Conservation (phyloP, 1,140 invertebrate genomes). For the Papilio aristodemus region DNA sequence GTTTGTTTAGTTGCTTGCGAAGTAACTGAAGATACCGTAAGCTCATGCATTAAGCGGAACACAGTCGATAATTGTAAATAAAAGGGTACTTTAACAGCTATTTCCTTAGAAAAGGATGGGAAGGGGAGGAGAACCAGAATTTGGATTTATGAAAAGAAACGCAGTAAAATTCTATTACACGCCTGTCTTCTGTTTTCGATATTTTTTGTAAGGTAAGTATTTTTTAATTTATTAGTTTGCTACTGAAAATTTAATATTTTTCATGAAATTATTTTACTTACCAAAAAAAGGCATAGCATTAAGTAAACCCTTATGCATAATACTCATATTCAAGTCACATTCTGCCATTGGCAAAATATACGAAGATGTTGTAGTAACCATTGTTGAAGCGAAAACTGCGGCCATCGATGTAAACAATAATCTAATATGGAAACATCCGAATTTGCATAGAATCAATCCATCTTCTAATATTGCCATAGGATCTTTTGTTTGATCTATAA, state of each 20-base stretch:
- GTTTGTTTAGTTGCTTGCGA: too few species aligned
- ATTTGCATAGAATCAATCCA: slow-evolving; percentile 79
- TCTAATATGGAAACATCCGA: slow-evolving; percentile 83
- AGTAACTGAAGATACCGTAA: too few species aligned
- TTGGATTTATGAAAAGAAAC: too few species aligned
- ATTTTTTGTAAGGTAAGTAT: too few species aligned
- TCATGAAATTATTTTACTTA: slow-evolving; percentile 50
- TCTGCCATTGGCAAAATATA: slow-evolving; percentile 85
- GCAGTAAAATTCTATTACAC: too few species aligned
- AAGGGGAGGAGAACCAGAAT: too few species aligned
- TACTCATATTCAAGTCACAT: slow-evolving; percentile 83
- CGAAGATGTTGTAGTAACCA: slow-evolving; percentile 83
- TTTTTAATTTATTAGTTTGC: too few species aligned
- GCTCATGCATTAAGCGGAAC: too few species aligned
- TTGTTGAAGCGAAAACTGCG: slow-evolving; percentile 80
- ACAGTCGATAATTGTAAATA: too few species aligned
- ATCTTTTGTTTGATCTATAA: slow-evolving; percentile 37
- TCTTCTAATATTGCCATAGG: slow-evolving; percentile 72
- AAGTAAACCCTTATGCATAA: slow-evolving; percentile 83
- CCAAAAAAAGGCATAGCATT: slow-evolving; percentile 84
- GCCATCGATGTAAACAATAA: slow-evolving; percentile 81
- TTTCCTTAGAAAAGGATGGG: too few species aligned
- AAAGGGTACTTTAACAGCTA: too few species aligned
- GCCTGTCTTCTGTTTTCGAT: too few species aligned
- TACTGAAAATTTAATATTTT: neutral